A percentile compares a stretch with the other conserved stretches of the same genome.
Conservation (phyloP, 2,113 vertebrate species). For the Hylia prasina region DNA sequence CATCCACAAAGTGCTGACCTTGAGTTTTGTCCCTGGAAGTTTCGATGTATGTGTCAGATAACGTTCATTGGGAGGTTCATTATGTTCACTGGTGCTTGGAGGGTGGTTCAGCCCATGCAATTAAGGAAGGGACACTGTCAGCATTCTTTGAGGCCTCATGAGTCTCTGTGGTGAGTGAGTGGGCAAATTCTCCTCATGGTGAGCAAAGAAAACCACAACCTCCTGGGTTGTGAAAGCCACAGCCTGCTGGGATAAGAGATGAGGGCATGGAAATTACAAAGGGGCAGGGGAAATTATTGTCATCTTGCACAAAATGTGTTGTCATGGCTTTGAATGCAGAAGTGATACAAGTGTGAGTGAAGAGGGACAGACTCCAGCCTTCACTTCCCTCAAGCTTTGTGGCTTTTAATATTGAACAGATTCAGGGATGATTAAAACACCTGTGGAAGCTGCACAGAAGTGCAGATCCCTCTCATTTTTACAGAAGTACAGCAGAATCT, state of each 20-base stretch:
- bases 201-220: not conserved
- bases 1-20: not conserved
- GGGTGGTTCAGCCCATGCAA: not conserved
- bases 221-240: not conserved
- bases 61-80: not conserved
- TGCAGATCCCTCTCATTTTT: not conserved
- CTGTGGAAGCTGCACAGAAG: not conserved
- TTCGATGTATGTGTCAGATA: not conserved
- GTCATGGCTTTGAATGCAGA: not conserved
- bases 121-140: not conserved
- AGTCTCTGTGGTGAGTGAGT: not conserved
- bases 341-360: not conserved
- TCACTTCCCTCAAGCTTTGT: not conserved
- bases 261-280: not conserved
- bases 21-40: not conserved
- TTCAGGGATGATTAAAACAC: not conserved
- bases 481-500: not conserved
- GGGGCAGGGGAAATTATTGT: not conserved
- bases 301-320: not conserved
- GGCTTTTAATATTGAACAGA: not conserved
- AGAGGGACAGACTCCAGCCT: not conserved
- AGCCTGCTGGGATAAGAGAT: not conserved
- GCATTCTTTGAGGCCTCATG: not conserved
- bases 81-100: not conserved
- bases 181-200: not conserved